phyloP scores from a whole-genome alignment of 1,140 invertebrate genomes.

The Atta cephalotes region DNA sequence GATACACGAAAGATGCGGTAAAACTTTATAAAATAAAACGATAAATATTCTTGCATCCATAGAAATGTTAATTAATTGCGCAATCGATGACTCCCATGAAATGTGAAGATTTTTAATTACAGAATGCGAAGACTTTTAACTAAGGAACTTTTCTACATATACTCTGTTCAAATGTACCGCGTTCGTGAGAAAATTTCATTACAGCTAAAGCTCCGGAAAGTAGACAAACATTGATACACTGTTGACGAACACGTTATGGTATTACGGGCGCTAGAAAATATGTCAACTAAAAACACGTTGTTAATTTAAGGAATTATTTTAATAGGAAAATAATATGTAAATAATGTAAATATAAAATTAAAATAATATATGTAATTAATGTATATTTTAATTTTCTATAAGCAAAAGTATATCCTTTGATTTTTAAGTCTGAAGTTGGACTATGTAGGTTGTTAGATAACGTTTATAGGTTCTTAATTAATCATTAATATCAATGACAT shows the following conservation, averaged over 20 bases:
- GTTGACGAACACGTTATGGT: constrained; percentile 13
- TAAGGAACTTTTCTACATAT: constrained; percentile 31
- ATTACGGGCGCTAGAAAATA: constrained; percentile 29
- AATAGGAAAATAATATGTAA: neutral
- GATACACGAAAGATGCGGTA: neutral
- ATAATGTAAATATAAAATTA: neutral
- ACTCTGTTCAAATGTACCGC: neutral
- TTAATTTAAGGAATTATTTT: constrained; percentile 9
- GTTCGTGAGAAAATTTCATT: constrained; percentile 46
- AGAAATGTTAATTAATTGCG: constrained; percentile 51
- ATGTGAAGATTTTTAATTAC: constrained; percentile 1
- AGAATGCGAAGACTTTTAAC: constrained; percentile 3
- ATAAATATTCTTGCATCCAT: constrained; percentile 14
- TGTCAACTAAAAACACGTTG: neutral
- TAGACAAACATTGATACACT: constrained; percentile 51
- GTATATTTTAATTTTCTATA: neutral
- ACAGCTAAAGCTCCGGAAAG: constrained; percentile 50
- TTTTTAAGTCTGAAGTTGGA: neutral
- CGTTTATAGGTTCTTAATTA: neutral
- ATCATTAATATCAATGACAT: neutral
- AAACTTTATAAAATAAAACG: neutral
- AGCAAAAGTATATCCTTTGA: neutral
- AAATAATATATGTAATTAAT: neutral
- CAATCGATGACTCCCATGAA: constrained; percentile 4
- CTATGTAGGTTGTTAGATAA: neutral